phyloP scores from a whole-genome alignment of 1,140 invertebrate species.

The Sitodiplosis mosellana region DNA sequence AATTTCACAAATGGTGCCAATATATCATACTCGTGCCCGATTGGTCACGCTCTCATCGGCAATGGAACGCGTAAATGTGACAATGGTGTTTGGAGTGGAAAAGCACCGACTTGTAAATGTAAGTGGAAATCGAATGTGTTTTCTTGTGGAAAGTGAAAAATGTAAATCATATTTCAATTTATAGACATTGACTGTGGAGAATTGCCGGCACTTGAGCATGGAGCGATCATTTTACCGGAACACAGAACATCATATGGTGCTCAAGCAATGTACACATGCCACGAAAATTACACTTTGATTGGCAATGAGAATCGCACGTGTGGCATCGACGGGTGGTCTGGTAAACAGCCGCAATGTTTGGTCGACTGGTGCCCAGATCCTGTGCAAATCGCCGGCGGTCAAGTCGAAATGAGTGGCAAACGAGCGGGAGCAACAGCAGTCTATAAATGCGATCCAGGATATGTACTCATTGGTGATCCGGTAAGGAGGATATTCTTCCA shows the following conservation, averaged over 20 bases:
- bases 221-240: slow-evolving; percentile 43
- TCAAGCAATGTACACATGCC: slow-evolving; percentile 52
- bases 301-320: slow-evolving; percentile 58
- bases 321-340: slow-evolving; percentile 64
- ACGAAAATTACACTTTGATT: slow-evolving; percentile 67
- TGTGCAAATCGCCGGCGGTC: slow-evolving; percentile 50
- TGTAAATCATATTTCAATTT: background rate
- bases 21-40: slow-evolving; percentile 63
- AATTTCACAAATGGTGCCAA: slow-evolving; percentile 47
- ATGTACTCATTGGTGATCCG: slow-evolving; percentile 62
- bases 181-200: slow-evolving; percentile 68
- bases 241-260: slow-evolving; percentile 60
- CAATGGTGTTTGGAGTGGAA: slow-evolving; percentile 60
- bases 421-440: slow-evolving; percentile 56
- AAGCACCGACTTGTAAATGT: slow-evolving; percentile 71
- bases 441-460: slow-evolving; percentile 66
- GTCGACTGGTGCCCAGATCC: slow-evolving; percentile 75
- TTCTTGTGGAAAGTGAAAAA: background rate
- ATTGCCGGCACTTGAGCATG: slow-evolving; percentile 50
- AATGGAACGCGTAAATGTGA: slow-evolving; percentile 46
- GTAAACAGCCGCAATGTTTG: slow-evolving; percentile 56
- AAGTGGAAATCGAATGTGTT: slow-evolving; percentile 22
- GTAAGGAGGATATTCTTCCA: slow-evolving; percentile 26
- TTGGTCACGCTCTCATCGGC: slow-evolving; percentile 67
- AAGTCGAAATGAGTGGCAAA: slow-evolving; percentile 44